A percentile compares a stretch with the other conserved stretches of the same genome.
Conservation (phyloP, 2,797 vertebrate species). For the Poecilia picta region DNA sequence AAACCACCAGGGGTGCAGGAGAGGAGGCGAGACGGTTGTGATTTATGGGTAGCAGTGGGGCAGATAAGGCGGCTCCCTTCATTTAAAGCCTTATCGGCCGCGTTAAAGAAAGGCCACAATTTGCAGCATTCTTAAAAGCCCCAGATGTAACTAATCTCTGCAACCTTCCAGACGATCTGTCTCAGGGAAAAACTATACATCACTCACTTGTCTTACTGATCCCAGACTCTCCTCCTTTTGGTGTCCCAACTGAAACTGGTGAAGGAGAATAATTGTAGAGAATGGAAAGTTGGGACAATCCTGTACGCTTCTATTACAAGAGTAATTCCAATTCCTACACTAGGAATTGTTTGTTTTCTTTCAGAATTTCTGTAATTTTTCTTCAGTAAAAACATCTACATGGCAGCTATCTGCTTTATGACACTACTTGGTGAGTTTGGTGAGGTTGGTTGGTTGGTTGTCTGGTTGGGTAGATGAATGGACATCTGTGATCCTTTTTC, state of each 20-base stretch:
- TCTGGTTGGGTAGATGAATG: no score
- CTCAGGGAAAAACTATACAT: slow-evolving; percentile 82
- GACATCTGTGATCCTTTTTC: no score
- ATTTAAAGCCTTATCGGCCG: slow-evolving; percentile 87
- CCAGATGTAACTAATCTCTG: slow-evolving; percentile 88
- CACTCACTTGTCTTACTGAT: slow-evolving; percentile 82
- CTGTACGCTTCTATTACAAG: neutral
- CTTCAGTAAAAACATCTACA: neutral
- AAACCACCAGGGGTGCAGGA: slow-evolving; percentile 83
- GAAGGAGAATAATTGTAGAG: neutral
- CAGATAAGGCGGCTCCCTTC: slow-evolving; percentile 87
- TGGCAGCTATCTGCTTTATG: neutral
- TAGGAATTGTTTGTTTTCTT: no score
- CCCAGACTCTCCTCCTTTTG: slow-evolving; percentile 51
- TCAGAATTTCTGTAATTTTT: neutral
- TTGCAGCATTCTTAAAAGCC: slow-evolving; percentile 88
- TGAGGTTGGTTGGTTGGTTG: no score
- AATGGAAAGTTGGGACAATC: slow-evolving; percentile 3
- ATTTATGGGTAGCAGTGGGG: slow-evolving; percentile 86
- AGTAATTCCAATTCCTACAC: neutral
- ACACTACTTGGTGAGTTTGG: neutral
- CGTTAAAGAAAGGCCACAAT: slow-evolving; percentile 89
- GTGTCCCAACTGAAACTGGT: slow-evolving; percentile 28
- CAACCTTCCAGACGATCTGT: slow-evolving; percentile 85
- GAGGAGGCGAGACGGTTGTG: slow-evolving; percentile 82